These are phyloP conservation scores for Sciurus niger DNA, from an alignment of 2,113 vertebrate species.

Conservation along the genomic window DNA sequence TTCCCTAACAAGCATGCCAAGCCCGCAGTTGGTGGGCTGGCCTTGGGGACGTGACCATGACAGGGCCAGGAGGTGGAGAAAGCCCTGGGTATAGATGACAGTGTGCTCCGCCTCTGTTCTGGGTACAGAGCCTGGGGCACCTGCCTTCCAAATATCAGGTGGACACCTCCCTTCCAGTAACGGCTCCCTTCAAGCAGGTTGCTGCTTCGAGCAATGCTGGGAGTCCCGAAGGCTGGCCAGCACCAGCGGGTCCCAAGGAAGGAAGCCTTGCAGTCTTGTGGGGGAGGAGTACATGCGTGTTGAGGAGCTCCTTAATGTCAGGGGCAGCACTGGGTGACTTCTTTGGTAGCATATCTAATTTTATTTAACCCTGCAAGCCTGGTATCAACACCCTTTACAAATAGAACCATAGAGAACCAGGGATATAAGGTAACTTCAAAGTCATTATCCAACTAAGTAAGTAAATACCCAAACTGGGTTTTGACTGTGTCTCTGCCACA, in stretches of 20 bases:
- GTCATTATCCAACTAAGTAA: no score
- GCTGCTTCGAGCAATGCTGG: not conserved
- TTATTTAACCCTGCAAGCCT: not conserved
- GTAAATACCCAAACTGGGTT: not conserved
- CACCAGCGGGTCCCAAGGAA: not conserved
- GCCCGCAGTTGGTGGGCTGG: rapidly evolving
- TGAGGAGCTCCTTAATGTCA: not conserved
- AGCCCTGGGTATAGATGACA: not conserved
- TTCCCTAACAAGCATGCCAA: not conserved
- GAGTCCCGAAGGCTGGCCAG: not conserved
- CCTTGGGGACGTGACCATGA: not conserved
- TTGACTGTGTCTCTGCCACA: not conserved
- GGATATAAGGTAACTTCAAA: not conserved
- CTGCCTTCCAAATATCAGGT: not conserved
- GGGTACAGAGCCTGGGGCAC: not conserved
- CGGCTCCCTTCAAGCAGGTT: not conserved
- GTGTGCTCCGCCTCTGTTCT: no score
- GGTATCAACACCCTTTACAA: not conserved
- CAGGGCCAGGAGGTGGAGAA: rapidly evolving
- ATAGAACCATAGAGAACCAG: not conserved
- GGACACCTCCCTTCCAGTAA: not conserved
- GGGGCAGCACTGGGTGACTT: not conserved
- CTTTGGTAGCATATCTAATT: not conserved
- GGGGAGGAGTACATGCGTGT: not conserved
- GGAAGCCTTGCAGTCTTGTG: not conserved